Conservation (phyloP, 2,797 vertebrate genomes). For the Phalloptychus januarius region DNA sequence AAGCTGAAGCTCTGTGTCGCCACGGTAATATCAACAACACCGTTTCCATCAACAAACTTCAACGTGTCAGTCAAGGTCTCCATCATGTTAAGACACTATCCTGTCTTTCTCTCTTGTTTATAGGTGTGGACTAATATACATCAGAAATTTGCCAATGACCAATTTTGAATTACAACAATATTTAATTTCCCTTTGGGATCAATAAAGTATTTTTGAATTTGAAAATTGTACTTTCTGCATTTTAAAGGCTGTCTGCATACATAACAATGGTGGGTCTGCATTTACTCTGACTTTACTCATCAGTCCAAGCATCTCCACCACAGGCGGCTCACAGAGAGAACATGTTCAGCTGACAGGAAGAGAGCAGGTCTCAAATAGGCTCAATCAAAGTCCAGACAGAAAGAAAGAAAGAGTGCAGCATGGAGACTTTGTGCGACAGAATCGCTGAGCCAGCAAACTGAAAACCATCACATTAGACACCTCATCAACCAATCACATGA, state of each 20-base stretch:
- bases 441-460: not conserved
- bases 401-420: not conserved
- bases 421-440: not conserved
- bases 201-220: not conserved
- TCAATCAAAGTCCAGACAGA: not conserved
- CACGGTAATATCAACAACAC: not conserved
- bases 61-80: not conserved
- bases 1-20: not conserved
- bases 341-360: not conserved
- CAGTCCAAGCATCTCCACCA: not conserved
- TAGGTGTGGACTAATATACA: not conserved
- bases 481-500: not conserved
- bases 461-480: not conserved
- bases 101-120: not conserved
- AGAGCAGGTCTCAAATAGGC: slow-evolving; percentile 2
- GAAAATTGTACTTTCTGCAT: not conserved
- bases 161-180: too few relatives aligned
- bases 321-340: not conserved
- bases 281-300: not conserved
- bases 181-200: too few relatives aligned
- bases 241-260: not conserved
- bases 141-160: not conserved
- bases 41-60: not conserved
- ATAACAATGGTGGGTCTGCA: not conserved
- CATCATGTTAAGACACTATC: not conserved